These are phyloP conservation scores for Drosophila kikkawai DNA, from an alignment of 1,140 invertebrate genomes.

Conservation along the genomic window DNA sequence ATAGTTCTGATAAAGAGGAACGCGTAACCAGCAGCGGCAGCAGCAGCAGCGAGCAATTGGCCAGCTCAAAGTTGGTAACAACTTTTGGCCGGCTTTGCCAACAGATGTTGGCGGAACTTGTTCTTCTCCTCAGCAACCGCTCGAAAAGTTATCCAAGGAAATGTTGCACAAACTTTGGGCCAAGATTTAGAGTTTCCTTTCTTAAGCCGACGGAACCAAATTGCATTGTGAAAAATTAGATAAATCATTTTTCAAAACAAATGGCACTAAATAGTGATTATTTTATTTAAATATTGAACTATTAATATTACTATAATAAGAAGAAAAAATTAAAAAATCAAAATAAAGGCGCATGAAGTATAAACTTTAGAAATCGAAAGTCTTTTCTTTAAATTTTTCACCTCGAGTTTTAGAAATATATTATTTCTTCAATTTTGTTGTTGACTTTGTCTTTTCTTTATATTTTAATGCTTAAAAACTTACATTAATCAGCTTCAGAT, in stretches of 20 bases:
- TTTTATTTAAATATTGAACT: no score
- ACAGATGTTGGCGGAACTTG: constrained; percentile 53
- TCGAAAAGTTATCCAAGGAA: constrained; percentile 23
- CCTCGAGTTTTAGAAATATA: neutral
- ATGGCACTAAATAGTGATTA: neutral
- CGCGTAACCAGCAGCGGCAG: constrained; percentile 13
- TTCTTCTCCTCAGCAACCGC: constrained; percentile 10
- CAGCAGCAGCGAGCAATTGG: constrained; percentile 44
- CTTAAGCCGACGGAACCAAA: neutral
- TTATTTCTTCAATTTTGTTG: neutral
- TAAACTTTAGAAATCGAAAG: neutral
- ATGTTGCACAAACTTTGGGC: constrained; percentile 24
- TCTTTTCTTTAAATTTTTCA: neutral
- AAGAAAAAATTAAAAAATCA: neutral
- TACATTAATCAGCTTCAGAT: constrained; percentile 2
- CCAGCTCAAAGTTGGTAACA: constrained; percentile 46
- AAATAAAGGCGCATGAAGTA: neutral
- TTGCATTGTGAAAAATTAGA: constrained; percentile 1
- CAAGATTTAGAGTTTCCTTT: constrained; percentile 34
- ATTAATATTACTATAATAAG: neutral
- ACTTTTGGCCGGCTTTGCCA: constrained; percentile 43
- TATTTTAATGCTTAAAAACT: neutral
- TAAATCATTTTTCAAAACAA: neutral
- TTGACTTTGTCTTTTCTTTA: neutral
- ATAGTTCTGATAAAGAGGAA: constrained; percentile 65